A percentile compares a stretch with the other conserved stretches of the same genome.
phyloP scores from a whole-genome alignment of 2,113 vertebrate species.

The Sylvilagus bachmani region DNA sequence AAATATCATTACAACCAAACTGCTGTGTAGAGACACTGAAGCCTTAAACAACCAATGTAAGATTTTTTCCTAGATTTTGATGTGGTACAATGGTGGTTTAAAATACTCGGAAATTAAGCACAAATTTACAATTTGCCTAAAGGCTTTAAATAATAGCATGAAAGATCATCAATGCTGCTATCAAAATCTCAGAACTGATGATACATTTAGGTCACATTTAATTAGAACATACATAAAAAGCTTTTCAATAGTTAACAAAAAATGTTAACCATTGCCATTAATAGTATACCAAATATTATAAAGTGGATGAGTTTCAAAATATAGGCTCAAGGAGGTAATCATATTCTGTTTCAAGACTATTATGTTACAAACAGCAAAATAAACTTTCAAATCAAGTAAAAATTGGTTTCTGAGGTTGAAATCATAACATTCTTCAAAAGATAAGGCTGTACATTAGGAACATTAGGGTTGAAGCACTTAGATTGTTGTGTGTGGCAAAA shows the following conservation, averaged over 20 bases:
- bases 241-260: background rate
- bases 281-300: background rate
- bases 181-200: conserved; percentile 1
- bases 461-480: background rate
- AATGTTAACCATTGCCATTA: background rate
- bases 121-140: background rate
- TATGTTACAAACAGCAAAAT: background rate
- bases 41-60: conserved; percentile 6
- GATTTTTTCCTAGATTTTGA: background rate
- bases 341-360: background rate
- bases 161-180: background rate
- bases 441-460: background rate
- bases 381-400: conserved; percentile 51
- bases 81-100: background rate
- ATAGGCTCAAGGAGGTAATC: background rate
- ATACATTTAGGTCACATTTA: background rate
- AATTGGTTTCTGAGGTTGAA: conserved; percentile 36
- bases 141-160: background rate
- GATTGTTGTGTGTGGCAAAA: background rate
- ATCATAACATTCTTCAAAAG: background rate
- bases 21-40: background rate
- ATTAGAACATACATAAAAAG: background rate
- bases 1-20: background rate
- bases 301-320: background rate
- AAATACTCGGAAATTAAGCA: conserved; percentile 8